Base-by-base conservation (phyloP, 2,888 invertebrate genomes). In the Dione juno region DNA sequence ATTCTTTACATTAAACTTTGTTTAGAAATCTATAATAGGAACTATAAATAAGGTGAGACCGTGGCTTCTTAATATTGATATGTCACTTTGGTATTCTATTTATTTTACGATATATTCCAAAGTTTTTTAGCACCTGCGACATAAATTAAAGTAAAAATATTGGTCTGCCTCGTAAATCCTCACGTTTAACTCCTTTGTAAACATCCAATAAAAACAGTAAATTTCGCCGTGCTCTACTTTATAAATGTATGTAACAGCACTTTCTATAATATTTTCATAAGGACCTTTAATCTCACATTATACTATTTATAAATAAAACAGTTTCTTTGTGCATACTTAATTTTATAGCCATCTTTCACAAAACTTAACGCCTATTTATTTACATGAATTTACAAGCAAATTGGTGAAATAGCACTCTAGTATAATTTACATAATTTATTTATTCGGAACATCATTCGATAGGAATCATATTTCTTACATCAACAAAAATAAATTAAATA, bases 301-400 rank as follows among this genome's bases (percentile, higher is more conserved):
- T 37, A 45, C 54, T 28, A 50, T 58, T 66, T 72, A 74, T 78
- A 77, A 77, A 77, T 77, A 76, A 73, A 75, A 74, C 70, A 72
- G 74, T 81, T 80, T 78, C 77, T 87, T 89, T 89, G 89, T 89
- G 89, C 89, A 86, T 83, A 80, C 81, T 81, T 80, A 84, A 81
- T 82, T 85, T 80, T 84, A 74, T 73, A 75, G 76, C 83, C 79
- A 79, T 84, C 79, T 80, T 83, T 84, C 83, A 84, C 78, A 85
- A 85, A 85, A 78, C 83, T 83, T 81, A 82, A 82, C 84, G 83
- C 84, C 82, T 85, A 88, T 71, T 65, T 89, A 90, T 89, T 87
- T 89, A 90, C 89, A 90, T 83, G 80, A 83, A 88, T 87, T 87
- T 88, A 89, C 87, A 88, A 88, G 78, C 82, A 82, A 85, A 85